Conservation (phyloP, 2,888 invertebrate genomes). For the Hedychridium roseum region DNA sequence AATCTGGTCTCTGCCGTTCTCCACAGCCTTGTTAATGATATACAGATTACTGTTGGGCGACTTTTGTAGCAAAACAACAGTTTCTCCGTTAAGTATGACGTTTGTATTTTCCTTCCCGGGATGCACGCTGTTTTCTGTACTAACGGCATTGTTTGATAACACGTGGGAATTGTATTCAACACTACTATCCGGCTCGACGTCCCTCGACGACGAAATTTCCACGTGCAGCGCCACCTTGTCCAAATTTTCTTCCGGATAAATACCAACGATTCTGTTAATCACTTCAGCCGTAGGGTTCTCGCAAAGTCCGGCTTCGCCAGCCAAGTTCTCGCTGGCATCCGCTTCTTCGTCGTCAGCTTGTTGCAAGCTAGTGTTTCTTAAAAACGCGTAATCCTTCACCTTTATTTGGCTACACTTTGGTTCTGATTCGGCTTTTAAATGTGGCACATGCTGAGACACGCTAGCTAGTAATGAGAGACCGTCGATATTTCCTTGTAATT, state of each 20-base stretch:
- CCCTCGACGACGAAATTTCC: conserved; percentile 48
- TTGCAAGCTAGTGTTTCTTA: conserved; percentile 33
- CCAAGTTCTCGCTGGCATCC: conserved; percentile 26
- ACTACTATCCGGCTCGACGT: conserved; percentile 13
- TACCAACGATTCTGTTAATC: conserved; percentile 41
- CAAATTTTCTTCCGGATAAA: conserved; percentile 49
- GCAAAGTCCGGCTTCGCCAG: conserved; percentile 25
- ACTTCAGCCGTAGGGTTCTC: conserved; percentile 30
- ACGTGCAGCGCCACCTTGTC: conserved; percentile 50
- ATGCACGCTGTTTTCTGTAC: conserved; percentile 32
- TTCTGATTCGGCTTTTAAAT: conserved; percentile 32
- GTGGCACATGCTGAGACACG: conserved; percentile 51
- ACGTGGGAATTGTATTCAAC: conserved; percentile 25
- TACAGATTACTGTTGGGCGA: conserved; percentile 60
- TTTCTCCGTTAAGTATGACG: conserved; percentile 59
- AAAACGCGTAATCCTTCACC: conserved; percentile 48
- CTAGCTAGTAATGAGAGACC: conserved; percentile 56
- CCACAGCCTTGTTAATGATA: conserved; percentile 59
- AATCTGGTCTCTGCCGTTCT: conserved; percentile 35
- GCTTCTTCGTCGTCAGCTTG: conserved; percentile 21
- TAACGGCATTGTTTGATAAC: conserved; percentile 24
- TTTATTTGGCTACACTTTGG: conserved; percentile 44
- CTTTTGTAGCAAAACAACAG: conserved; percentile 54
- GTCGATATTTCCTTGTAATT: conserved; percentile 53
- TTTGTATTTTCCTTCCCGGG: conserved; percentile 49